Base-by-base conservation (phyloP, 2,888 invertebrate species). In the Thymelicus acteon region DNA sequence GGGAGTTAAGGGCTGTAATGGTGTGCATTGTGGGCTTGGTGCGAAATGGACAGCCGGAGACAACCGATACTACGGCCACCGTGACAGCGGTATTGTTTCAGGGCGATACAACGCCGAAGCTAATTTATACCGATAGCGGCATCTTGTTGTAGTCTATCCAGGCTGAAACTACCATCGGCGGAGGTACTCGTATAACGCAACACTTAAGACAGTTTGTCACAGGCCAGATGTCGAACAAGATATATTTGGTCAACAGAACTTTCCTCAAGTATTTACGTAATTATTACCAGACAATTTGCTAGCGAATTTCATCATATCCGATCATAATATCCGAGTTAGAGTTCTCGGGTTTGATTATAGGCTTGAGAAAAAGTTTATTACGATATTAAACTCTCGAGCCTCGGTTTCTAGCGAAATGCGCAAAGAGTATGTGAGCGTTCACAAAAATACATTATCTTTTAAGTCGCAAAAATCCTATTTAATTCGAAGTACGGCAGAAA, bases 51-150 rank as follows among this genome's bases (percentile, higher is more conserved):
- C 79, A 80, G 77, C 78, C 78, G 79, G 82, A 79, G 84, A 82
- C 85, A 82, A 79, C 81, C 83, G 86, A 89, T 88, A 87, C 83
- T 80, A 79, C 79, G 84, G 87, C 88, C 86, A 86, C 87, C 88
- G 84, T 87, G 90, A 90, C 88, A 88, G 85, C 85, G 82, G 88
- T 87, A 91, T 91, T 91, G 91, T 91, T 88, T 83, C 81, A 81
- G 75, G 76, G 80, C 85, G 83, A 83, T 85, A 86, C 87, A 85
- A 87, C 87, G 83, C 83, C 84, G 79, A 79, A 76, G 84, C 88
- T 90, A 92, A 92, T 92, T 92, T 92, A 92, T 90, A 89, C 85
- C 83, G 88, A 90, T 89, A 82, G 85, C 79, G 79, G 83, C 83
- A 82, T 87, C 88, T 87, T 87, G 89, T 87, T 81, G 77, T 80